Percentiles rank a stretch among this genome's conserved stretches.
These are phyloP conservation scores for Cheirogaleus major DNA, from an alignment of 2,797 vertebrate genomes.

Conservation along the genomic window DNA sequence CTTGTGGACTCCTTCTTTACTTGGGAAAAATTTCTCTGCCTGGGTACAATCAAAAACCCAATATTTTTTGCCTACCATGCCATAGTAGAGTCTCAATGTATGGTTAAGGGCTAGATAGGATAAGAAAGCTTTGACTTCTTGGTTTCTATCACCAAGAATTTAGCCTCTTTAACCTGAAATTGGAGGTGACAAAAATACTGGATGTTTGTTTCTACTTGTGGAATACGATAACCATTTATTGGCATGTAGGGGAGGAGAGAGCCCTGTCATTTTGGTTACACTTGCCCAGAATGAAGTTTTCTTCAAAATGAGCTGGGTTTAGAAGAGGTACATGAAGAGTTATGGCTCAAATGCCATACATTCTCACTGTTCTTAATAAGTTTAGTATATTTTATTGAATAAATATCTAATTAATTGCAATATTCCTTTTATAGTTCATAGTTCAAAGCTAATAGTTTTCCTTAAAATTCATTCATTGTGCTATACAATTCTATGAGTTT, in stretches of 20 bases:
- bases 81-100: neutral
- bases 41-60: too few species aligned
- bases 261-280: neutral
- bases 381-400: neutral
- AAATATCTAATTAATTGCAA: neutral
- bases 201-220: neutral
- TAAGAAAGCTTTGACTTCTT: neutral
- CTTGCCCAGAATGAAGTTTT: neutral
- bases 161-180: neutral
- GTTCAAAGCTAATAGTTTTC: neutral
- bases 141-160: neutral
- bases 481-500: neutral
- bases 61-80: neutral
- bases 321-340: neutral
- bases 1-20: neutral
- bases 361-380: neutral
- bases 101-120: neutral
- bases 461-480: neutral
- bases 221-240: neutral
- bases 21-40: neutral
- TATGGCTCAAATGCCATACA: neutral
- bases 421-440: neutral
- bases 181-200: neutral
- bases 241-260: neutral
- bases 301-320: neutral